phyloP scores from a whole-genome alignment of 2,797 vertebrate genomes.

The Sciaenops ocellatus region DNA sequence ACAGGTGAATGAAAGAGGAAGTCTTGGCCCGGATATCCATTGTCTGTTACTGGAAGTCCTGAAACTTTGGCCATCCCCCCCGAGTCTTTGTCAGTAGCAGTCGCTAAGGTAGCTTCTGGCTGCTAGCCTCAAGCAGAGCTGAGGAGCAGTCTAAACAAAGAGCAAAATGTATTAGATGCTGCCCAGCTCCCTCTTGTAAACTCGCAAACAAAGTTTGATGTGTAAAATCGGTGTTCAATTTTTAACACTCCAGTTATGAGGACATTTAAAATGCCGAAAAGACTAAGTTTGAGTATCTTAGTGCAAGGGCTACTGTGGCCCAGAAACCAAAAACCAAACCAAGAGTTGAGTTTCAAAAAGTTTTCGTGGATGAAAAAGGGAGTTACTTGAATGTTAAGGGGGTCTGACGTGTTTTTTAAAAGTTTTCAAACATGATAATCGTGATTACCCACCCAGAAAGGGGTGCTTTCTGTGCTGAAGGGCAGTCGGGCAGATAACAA shows the following conservation, averaged over 20 bases:
- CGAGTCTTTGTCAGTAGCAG: not conserved
- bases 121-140: not conserved
- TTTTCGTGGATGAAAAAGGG: not conserved
- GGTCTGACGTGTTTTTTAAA: conserved; percentile 15
- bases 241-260: no score
- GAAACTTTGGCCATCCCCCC: no score
- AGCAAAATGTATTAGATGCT: not conserved
- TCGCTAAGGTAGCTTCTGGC: not conserved
- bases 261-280: not conserved
- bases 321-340: not conserved
- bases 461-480: conserved; percentile 20
- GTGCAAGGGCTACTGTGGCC: not conserved
- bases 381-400: not conserved
- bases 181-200: not conserved
- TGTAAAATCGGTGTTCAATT: not conserved
- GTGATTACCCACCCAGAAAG: not conserved
- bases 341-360: not conserved
- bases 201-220: no score
- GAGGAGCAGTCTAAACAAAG: not conserved
- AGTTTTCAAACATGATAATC: conserved; percentile 24
- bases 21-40: no score
- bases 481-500: conserved; percentile 39
- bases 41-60: no score
- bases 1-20: no score
- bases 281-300: no score